Base-by-base conservation (phyloP, 2,113 vertebrate species). In the Gobius niger region DNA sequence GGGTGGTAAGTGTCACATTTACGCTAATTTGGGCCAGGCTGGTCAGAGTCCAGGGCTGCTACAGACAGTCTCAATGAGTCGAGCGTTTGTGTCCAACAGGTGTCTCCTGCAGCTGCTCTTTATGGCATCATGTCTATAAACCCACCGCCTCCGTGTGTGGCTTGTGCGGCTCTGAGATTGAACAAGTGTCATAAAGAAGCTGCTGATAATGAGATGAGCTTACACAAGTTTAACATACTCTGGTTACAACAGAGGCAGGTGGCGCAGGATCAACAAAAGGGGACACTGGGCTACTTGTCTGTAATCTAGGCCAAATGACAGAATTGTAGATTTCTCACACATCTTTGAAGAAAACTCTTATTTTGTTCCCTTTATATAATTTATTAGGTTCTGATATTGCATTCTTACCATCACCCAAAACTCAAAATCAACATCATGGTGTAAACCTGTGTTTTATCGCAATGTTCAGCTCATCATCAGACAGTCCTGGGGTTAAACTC, bases 131-230 rank as follows among this genome's bases (percentile, higher is more conserved):
- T 10, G 18, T 19, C 61, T 16, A 46, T 63, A 63, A 63, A 63
- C 4, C 61, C 6, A 5, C 2, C 41, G 44, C 61, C 42, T 63
- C 61, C 2, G 15, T 44, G 57, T 60, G 40, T 3, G 42, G 11
- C 44, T 34, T 34, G 18, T 10, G 9, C 15, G 9, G 61, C 61
- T 16, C 11, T 46, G 1, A 18, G n/a, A 19, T 13, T 46, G 44
- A 46, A 16, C 60, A 18, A 46, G 44, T 63, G 60, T 19, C 60
- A 63, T 63, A 63, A 63, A 63, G 6, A n/a, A n/a, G 13, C 47
- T 65, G 64, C 46, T 13, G 24, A 16, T 52, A 54, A 61, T 64
- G 5, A 53, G 11, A 61, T 47, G 6, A 56, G 4, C 3, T 47
- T 47, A 47, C 11, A 54, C 16, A 54, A 67, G 19, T 44, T 62